A percentile compares a stretch with the other conserved stretches of the same genome.
These are phyloP conservation scores for Drosophila austrosaltans DNA, from an alignment of 2,888 invertebrate genomes.

Conservation along the genomic window DNA sequence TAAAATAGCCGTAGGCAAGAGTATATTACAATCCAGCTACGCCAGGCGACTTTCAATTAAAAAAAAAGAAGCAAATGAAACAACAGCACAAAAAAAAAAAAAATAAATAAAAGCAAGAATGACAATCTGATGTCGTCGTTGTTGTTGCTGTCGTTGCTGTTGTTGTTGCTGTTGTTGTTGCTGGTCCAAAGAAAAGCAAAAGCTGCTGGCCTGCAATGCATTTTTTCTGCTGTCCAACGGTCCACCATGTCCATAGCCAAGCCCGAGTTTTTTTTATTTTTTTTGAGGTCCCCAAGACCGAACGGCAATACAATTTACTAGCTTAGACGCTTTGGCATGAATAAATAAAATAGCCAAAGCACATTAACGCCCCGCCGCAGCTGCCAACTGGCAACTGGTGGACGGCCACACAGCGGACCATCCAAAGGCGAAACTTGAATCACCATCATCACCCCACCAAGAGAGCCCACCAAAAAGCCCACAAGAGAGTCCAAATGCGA, in stretches of 20 bases:
- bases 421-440: conserved; percentile 71
- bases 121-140: conserved; percentile 70
- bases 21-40: conserved; percentile 62
- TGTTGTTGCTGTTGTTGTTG: conserved; percentile 19
- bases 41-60: conserved; percentile 77
- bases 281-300: conserved; percentile 54
- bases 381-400: conserved; percentile 63
- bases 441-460: conserved; percentile 70
- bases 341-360: conserved; percentile 79
- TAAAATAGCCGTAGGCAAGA: conserved; percentile 35
- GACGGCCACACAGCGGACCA: conserved; percentile 26
- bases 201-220: conserved; percentile 74
- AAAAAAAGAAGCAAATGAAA: conserved; percentile 67
- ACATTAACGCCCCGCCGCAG: conserved; percentile 79
- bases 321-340: conserved; percentile 77
- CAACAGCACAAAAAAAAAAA: conserved; percentile 47
- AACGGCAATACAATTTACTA: conserved; percentile 76
- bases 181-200: conserved; percentile 73
- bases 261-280: conserved; percentile 33
- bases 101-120: conserved; percentile 75
- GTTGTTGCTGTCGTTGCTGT: conserved; percentile 41
- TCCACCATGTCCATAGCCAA: conserved; percentile 37
- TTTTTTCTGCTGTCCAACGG: conserved; percentile 40
- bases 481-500: conserved; percentile 36
- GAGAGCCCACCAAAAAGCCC: conserved; percentile 50